Conservation (phyloP, 2,888 invertebrate genomes). For the Dendrolimus houi region DNA sequence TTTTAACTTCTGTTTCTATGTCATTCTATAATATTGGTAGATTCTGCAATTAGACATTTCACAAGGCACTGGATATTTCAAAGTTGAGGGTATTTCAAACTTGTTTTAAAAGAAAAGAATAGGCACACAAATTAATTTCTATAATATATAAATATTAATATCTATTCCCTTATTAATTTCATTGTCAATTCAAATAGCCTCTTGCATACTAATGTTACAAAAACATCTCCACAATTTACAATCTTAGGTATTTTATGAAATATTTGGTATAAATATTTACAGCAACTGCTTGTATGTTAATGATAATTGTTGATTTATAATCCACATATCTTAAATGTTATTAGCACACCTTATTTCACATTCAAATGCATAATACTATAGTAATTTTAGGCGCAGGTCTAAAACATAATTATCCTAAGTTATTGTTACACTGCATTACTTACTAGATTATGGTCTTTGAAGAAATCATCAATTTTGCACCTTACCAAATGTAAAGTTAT, state of each 20-base stretch:
- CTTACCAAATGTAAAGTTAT: constrained; percentile 76
- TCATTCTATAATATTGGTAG: constrained; percentile 22
- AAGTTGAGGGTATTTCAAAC: not conserved
- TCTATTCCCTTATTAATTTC: constrained; percentile 9
- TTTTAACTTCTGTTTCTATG: constrained; percentile 3
- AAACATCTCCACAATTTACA: constrained; percentile 24
- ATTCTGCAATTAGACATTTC: constrained; percentile 22
- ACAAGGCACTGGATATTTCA: constrained; percentile 34
- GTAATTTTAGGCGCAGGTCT: constrained; percentile 2
- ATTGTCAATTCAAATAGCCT: constrained; percentile 16
- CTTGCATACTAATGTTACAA: constrained; percentile 17
- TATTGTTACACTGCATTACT: constrained; percentile 14
- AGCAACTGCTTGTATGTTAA: not conserved
- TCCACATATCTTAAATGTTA: constrained; percentile 5
- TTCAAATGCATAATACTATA: constrained; percentile 9
- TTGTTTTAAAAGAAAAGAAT: not conserved
- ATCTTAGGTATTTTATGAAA: constrained; percentile 17
- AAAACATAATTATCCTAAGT: not conserved
- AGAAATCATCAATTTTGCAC: constrained; percentile 76
- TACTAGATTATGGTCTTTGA: constrained; percentile 74
- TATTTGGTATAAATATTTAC: constrained; percentile 11
- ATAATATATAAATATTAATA: not conserved
- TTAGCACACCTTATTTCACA: constrained; percentile 3
- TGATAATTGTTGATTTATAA: not conserved
- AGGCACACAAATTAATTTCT: not conserved